phyloP scores from a whole-genome alignment of 2,888 invertebrate species.

The Drosophila sordidapex region DNA sequence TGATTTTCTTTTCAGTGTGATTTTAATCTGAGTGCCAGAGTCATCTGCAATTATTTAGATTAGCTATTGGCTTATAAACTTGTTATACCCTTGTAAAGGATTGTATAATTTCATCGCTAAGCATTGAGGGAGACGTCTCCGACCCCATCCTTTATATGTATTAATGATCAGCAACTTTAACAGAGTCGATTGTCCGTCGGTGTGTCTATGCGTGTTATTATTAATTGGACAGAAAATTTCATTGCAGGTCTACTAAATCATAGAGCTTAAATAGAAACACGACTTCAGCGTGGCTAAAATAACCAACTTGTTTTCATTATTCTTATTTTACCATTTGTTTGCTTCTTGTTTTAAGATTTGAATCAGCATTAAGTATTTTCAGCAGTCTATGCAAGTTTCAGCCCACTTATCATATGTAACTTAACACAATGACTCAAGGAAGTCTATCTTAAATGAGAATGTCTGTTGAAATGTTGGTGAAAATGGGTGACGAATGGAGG shows the following conservation, averaged over 20 bases:
- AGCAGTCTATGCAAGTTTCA: not conserved
- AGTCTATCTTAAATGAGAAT: not conserved
- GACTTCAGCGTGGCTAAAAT: not conserved
- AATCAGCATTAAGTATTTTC: not conserved
- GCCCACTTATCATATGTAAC: not conserved
- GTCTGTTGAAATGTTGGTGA: not conserved
- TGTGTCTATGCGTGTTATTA: not conserved
- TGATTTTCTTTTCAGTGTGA: not conserved
- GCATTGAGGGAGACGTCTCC: no score
- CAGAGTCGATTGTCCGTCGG: not conserved
- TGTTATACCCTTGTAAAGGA: not conserved
- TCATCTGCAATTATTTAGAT: conserved; percentile 1
- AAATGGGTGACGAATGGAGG: conserved; percentile 3
- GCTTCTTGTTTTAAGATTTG: not conserved
- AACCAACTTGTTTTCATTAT: not conserved
- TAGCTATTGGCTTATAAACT: not conserved
- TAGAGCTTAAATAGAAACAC: not conserved
- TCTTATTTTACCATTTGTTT: no score
- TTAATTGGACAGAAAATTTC: not conserved
- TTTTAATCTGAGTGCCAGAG: not conserved
- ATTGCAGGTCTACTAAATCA: not conserved
- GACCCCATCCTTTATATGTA: not conserved
- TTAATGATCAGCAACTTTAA: not conserved
- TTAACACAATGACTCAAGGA: not conserved
- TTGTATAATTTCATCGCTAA: not conserved